These are phyloP conservation scores for Drosophila punjabiensis DNA, from an alignment of 1,140 invertebrate genomes.

Conservation along the genomic window DNA sequence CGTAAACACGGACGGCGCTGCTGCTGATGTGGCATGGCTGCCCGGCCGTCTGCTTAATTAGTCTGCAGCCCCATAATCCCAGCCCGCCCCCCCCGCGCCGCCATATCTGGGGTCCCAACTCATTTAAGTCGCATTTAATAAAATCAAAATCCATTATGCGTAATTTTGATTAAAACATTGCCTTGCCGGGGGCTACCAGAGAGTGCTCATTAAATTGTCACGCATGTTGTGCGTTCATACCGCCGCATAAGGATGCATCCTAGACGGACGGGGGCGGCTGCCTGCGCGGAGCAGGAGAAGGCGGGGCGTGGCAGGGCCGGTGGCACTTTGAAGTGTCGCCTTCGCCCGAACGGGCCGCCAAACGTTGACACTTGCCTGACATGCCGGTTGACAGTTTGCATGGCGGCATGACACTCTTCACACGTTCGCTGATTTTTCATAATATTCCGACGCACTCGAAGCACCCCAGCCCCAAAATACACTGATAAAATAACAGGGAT, in stretches of 20 bases:
- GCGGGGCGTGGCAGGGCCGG: conserved; percentile 16
- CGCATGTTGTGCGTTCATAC: conserved; percentile 70
- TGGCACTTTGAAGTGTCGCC: conserved; percentile 70
- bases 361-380: conserved; percentile 77
- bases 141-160: conserved; percentile 83
- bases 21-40: conserved; percentile 78
- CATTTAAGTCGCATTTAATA: conserved; percentile 84
- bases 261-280: not conserved
- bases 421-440: conserved; percentile 57
- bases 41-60: conserved; percentile 81
- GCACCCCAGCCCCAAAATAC: not conserved
- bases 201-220: conserved; percentile 82
- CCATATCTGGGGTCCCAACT: conserved; percentile 52
- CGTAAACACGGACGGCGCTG: conserved; percentile 65
- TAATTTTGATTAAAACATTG: conserved; percentile 84
- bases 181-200: conserved; percentile 29
- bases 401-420: conserved; percentile 75
- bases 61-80: conserved; percentile 50
- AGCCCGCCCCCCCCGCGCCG: not conserved
- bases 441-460: conserved; percentile 44
- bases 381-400: conserved; percentile 76
- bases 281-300: too few species aligned
- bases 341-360: conserved; percentile 51
- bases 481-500: not conserved
- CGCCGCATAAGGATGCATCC: conserved; percentile 12